Conservation (phyloP, 2,797 vertebrate species). For the Meda fulgida region DNA sequence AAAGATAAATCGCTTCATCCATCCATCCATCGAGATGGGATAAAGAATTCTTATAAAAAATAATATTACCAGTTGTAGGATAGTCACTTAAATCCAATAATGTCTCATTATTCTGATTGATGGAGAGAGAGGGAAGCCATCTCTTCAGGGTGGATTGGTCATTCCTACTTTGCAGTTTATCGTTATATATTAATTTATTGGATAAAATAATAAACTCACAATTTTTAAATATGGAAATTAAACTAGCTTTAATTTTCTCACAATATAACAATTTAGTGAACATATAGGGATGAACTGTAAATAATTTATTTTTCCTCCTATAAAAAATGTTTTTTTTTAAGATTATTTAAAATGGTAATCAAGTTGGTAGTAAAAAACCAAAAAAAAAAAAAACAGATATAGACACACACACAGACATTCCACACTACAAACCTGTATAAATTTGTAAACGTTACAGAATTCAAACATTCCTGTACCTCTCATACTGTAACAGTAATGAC, state of each 20-base stretch:
- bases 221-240: neutral
- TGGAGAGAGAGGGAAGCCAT: slow-evolving; percentile 38
- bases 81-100: slow-evolving; percentile 65
- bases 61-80: slow-evolving; percentile 59
- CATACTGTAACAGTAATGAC: neutral
- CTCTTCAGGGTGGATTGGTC: neutral
- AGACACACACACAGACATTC: neutral
- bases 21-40: neutral
- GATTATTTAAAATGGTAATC: neutral
- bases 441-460: neutral
- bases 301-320: neutral
- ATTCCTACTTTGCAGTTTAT: neutral
- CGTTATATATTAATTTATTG: neutral
- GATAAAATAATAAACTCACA: neutral
- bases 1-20: slow-evolving; percentile 29
- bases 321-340: neutral
- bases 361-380: neutral
- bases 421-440: neutral
- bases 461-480: neutral
- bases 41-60: neutral
- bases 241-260: neutral
- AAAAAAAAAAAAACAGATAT: neutral
- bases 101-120: slow-evolving; percentile 72
- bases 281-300: neutral
- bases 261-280: neutral